Percentiles rank a stretch among this genome's conserved stretches.
Evolutionary conservation across 2,888 invertebrate species (phyloP).

Genomic region (Yponomeuta cagnagella): DNA sequence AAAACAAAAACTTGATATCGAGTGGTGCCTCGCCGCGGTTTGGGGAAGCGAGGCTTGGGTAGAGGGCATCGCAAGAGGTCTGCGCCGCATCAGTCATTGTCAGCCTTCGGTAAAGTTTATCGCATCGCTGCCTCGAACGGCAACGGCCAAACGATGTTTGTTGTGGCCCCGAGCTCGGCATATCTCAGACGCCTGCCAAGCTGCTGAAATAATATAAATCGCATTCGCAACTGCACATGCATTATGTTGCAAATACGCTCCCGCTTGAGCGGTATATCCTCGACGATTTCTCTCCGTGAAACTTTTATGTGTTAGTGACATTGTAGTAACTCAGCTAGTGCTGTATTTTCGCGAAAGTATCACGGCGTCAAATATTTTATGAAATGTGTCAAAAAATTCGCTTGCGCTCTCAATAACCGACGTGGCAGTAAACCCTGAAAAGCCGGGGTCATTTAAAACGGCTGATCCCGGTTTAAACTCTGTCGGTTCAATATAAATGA

Average conservation of each 20-base stretch:
- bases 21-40: background rate
- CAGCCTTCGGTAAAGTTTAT: slow-evolving; percentile 54
- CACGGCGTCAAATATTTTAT: background rate
- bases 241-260: slow-evolving; percentile 1
- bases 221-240: slow-evolving; percentile 17
- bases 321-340: background rate
- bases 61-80: background rate
- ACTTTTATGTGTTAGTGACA: background rate
- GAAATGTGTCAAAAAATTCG: background rate
- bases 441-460: slow-evolving; percentile 47
- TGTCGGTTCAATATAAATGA: slow-evolving; percentile 11
- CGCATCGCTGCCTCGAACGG: slow-evolving; percentile 37
- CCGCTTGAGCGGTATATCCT: background rate
- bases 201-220: slow-evolving; percentile 27
- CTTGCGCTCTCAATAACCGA: slow-evolving; percentile 4
- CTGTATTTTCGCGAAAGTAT: background rate
- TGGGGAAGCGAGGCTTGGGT: background rate
- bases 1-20: background rate
- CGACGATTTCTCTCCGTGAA: background rate
- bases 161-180: slow-evolving; percentile 47
- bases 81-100: slow-evolving; percentile 61
- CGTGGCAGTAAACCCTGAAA: slow-evolving; percentile 18
- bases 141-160: slow-evolving; percentile 57
- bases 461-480: slow-evolving; percentile 33
- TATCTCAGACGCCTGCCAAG: slow-evolving; percentile 23